Evolutionary conservation across 1,140 invertebrate genomes (phyloP), one percentile per base, ranked within the genome.

Genomic region (Manduca sexta): DNA sequence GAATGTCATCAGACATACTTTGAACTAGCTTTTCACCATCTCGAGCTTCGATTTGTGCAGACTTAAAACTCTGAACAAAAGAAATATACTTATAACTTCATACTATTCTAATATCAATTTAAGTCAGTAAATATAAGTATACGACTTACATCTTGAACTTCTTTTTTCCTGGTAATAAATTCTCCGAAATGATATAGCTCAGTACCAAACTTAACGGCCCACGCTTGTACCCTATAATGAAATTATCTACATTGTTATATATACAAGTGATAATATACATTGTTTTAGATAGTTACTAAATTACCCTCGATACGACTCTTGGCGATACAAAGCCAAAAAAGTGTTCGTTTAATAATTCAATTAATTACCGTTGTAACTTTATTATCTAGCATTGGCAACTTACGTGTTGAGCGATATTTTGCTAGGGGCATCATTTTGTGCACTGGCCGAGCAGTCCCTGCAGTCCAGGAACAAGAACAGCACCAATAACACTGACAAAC

Each of bases 1-100:
- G 90, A 47, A 95, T 92, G 56, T 93, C 91, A 52, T 91, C 90
- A 10, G 93, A 91, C 76, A 95, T 95, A 40, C 92, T 91, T 52
- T 91, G 89, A 1, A 94, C 90, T 55, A 95, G 74, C 62, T 88
- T 88, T 56, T 89, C 88, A 5, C 94, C 93, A 81, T 93, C 91
- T 63, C 92, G 88, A 6, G 89, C 82, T 44, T 90, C 88, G 6
- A 94, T 88, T 66, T 90, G 89, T 7, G 91, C 92, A 31, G 90
- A 88, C 72, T 93, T 93, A 72, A 92, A 95, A 63, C 91, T 93
- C 87, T 94, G 64, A 59, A 70, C 64, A 35, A 29, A 53, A 30
- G 38, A 42, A 52, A 12, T n/a, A 35, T 7, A 35, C n/a, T 1
- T 11, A 35, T 35, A 35, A 35, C 8, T 35, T 11, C 5, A 35